Evolutionary conservation across 1,140 invertebrate species (phyloP).

Genomic region (Brachionus plicatilis): DNA sequence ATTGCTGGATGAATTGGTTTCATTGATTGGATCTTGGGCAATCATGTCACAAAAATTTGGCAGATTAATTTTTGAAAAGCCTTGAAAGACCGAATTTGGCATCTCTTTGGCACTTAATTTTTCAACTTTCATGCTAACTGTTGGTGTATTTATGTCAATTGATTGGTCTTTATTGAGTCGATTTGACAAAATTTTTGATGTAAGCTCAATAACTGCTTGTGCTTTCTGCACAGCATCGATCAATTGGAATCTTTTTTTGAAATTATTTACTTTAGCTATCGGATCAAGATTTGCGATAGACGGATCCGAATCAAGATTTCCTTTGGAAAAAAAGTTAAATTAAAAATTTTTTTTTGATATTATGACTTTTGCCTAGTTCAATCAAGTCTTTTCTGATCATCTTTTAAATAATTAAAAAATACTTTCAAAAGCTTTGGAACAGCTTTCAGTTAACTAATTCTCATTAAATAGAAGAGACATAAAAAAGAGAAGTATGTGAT

Average conservation of each 20-base stretch:
- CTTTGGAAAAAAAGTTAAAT: not conserved
- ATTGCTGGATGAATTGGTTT: not conserved
- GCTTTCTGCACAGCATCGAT: not conserved
- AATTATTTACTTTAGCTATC: not conserved
- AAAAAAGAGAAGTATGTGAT: no score
- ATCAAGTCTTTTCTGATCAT: no score
- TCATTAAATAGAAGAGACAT: no score
- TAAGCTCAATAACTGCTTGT: not conserved
- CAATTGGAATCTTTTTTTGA: not conserved
- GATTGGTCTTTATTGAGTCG: not conserved
- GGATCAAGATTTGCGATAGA: not conserved
- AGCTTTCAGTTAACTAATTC: no score
- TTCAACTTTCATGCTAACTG: not conserved
- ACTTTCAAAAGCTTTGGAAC: no score
- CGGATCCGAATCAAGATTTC: not conserved
- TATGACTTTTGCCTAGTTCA: no score
- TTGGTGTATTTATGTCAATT: conserved; percentile 11
- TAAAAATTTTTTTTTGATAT: no score
- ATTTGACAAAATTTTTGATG: not conserved
- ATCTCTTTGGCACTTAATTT: not conserved
- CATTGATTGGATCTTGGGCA: not conserved
- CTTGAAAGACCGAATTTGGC: not conserved
- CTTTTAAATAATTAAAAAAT: no score
- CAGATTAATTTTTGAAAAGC: not conserved
- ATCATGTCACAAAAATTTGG: conserved; percentile 11